Evolutionary conservation across 2,888 invertebrate genomes (phyloP).

Genomic region (Exocentrus adspersus): DNA sequence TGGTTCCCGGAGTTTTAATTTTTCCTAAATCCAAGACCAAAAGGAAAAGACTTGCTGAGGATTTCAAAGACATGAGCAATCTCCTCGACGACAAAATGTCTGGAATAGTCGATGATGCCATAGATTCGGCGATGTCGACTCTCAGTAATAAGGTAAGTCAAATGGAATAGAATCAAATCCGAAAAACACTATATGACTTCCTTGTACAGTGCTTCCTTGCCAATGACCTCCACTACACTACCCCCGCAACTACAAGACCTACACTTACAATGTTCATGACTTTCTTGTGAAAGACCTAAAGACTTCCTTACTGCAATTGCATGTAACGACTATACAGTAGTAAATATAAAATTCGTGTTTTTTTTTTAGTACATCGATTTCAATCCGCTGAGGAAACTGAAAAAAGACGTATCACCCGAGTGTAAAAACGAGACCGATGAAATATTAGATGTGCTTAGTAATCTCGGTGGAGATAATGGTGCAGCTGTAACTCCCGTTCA

Average conservation of each 20-base stretch:
- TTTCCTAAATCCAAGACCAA: constrained; percentile 35
- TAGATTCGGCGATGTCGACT: not conserved
- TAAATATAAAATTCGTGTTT: too few relatives aligned
- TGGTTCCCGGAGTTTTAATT: constrained; percentile 45
- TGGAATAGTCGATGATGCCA: not conserved
- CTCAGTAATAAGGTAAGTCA: constrained; percentile 2
- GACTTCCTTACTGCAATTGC: too few relatives aligned
- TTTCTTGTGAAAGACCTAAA: too few relatives aligned
- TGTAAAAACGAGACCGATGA: constrained; percentile 35
- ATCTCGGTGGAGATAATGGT: constrained; percentile 11
- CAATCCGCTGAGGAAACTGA: constrained; percentile 27
- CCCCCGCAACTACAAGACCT: too few relatives aligned
- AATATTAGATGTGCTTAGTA: constrained; percentile 31
- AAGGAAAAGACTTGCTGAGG: constrained; percentile 25
- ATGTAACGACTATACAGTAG: too few relatives aligned
- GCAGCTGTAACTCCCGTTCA: not conserved
- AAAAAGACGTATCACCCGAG: constrained; percentile 26
- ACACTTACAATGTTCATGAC: too few relatives aligned
- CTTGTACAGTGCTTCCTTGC: too few relatives aligned
- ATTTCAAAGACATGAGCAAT: not conserved
- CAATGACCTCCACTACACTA: too few relatives aligned
- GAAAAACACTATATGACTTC: too few relatives aligned
- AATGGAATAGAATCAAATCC: too few relatives aligned
- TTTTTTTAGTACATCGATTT: constrained; percentile 23
- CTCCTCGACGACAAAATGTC: not conserved